phyloP scores from a whole-genome alignment of 2,888 invertebrate genomes.

The Acanthopleura granulata region DNA sequence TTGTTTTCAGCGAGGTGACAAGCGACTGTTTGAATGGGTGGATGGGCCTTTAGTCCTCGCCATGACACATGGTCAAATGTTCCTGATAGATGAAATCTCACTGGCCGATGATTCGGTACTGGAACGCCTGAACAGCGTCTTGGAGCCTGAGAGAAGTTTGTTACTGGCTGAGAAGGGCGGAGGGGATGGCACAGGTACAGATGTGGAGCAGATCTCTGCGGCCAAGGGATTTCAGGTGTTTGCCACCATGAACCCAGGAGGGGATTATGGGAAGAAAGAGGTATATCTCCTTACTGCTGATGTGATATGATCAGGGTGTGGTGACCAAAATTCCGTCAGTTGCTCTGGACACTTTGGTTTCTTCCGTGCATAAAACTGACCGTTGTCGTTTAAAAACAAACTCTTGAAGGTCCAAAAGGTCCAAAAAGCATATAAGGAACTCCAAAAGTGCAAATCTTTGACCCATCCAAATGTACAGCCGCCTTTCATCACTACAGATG shows the following conservation, averaged over 20 bases:
- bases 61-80: constrained; percentile 88
- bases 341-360: too few relatives aligned
- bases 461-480: too few relatives aligned
- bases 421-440: too few relatives aligned
- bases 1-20: not conserved
- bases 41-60: constrained; percentile 95
- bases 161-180: constrained; percentile 87
- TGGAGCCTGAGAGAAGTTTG: constrained; percentile 92
- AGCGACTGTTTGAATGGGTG: constrained; percentile 91
- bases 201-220: constrained; percentile 71
- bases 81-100: constrained; percentile 98
- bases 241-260: constrained; percentile 99
- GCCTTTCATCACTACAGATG: too few relatives aligned
- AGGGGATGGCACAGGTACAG: constrained; percentile 68
- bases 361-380: too few relatives aligned
- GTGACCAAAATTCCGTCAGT: too few relatives aligned
- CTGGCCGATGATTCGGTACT: constrained; percentile 98
- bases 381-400: too few relatives aligned
- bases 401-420: too few relatives aligned
- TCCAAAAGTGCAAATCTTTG: too few relatives aligned
- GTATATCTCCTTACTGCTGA: constrained; percentile 53
- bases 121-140: constrained; percentile 94
- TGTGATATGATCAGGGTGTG: too few relatives aligned
- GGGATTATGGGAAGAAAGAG: constrained; percentile 99
- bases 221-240: constrained; percentile 86